Base-by-base conservation (phyloP, 1,140 invertebrate species). In the Apis laboriosa region DNA sequence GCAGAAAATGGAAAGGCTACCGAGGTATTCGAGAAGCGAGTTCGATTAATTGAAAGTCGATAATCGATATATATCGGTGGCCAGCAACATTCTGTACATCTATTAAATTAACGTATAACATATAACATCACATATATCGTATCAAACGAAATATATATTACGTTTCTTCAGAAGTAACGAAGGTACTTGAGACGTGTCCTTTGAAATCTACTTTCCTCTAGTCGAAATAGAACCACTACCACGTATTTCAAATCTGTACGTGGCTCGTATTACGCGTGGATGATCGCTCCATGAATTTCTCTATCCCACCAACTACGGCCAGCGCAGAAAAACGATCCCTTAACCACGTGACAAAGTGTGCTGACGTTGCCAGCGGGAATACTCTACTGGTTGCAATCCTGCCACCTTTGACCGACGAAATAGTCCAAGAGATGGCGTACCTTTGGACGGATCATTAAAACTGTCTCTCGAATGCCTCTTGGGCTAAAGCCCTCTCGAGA, bases 341-440 rank as follows among this genome's bases (percentile, higher is more conserved):
- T 89, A 89, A 89, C 79, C 86, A 86, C 81, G 86, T 89, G 86
- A 89, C 88, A 89, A 88, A 89, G 84, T 87, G 80, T 70, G 68
- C 75, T 88, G 86, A 86, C 88, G 84, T 86, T 87, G 86, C 88
- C 82, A 85, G 49, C 53, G 88, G 88, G 88, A 89, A 86, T 88
- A 84, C 75, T 67, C 67, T 86, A 84, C 81, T 73, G 71, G 81
- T 83, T 70, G 71, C 56, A 79, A 64, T 72, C 24, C 43, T 70
- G n/a, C 68, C 53, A 78, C 58, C 76, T 78, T 78, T 28, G 75
- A 58, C 68, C 60, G 49, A 79, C 77, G 77, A 84, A 84, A 80
- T 84, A 80, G 61, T 61, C 68, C 49, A 53, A 51, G 61, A 80
- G 77, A 80, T 73, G 61, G 75, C 76, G 34, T 49, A 77, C 80